Conservation (phyloP, 1,140 invertebrate species). For the Brachionus koreanus region DNA sequence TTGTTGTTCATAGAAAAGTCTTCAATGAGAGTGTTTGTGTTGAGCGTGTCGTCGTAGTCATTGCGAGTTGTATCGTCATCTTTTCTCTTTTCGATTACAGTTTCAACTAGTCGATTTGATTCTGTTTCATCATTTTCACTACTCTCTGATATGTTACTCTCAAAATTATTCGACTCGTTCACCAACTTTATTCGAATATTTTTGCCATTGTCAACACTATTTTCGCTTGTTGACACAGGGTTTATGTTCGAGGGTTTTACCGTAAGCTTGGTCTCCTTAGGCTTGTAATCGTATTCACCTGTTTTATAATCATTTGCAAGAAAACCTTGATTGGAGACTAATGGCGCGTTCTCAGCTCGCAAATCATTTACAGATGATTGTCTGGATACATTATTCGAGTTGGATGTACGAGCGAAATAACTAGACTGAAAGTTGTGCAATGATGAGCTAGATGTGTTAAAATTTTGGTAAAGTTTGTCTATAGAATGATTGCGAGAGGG, state of each 20-base stretch:
- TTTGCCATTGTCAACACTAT: not conserved
- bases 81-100: not conserved
- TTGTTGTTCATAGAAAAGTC: not conserved
- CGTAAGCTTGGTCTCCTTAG: not conserved
- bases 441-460: not conserved
- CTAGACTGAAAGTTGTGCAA: not conserved
- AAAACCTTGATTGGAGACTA: not conserved
- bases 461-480: not conserved
- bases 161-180: not conserved
- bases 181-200: not conserved
- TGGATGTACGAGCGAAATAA: not conserved
- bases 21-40: conserved; percentile 6
- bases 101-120: not conserved
- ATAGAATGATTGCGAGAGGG: not conserved
- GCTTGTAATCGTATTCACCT: not conserved
- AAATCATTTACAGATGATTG: conserved; percentile 21
- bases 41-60: not conserved
- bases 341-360: not conserved
- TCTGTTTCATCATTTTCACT: conserved; percentile 15
- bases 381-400: not conserved
- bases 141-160: conserved; percentile 5
- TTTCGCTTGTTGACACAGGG: not conserved
- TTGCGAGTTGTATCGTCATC: not conserved
- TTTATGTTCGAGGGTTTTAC: not conserved
- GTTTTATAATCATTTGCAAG: not conserved